Percentiles rank a stretch among this genome's conserved stretches.
Evolutionary conservation across 2,113 vertebrate genomes (phyloP).

Genomic region (Delphinapterus leucas): DNA sequence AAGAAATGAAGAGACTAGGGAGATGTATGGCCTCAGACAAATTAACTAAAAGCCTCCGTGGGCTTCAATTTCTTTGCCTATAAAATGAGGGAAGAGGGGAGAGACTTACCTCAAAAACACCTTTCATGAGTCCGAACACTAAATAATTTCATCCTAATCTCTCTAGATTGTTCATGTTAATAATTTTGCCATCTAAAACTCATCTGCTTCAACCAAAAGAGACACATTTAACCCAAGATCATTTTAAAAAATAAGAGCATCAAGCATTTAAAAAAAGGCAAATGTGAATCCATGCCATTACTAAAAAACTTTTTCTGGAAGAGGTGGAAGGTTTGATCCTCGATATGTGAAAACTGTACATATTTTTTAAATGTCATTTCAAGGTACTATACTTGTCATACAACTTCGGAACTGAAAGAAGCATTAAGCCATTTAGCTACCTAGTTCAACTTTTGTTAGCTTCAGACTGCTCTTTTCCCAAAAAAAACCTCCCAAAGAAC

Average conservation of each 20-base stretch:
- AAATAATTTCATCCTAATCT: constrained; percentile 13
- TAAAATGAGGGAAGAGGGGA: not conserved
- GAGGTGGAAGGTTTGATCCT: not conserved
- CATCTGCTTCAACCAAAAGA: not conserved
- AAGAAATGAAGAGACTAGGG: not conserved
- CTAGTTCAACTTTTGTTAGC: not conserved
- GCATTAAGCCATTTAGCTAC: not conserved
- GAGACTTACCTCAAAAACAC: not conserved
- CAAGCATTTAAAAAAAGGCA: not conserved
- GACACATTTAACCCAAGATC: not conserved
- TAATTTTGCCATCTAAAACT: constrained; percentile 10
- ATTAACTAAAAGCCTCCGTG: not conserved
- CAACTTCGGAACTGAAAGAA: not conserved
- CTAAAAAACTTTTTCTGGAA: not conserved
- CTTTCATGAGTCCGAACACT: not conserved
- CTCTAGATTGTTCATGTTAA: not conserved
- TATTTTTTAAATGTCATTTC: not conserved
- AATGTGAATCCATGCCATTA: not conserved
- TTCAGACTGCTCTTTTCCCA: not conserved
- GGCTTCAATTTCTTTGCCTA: not conserved
- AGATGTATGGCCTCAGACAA: not conserved
- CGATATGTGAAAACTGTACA: not conserved
- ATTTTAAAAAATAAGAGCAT: not conserved
- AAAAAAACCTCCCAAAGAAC: not conserved
- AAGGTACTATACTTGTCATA: not conserved